Conservation (phyloP, 1,140 invertebrate genomes). For the Drosophila hydei region DNA sequence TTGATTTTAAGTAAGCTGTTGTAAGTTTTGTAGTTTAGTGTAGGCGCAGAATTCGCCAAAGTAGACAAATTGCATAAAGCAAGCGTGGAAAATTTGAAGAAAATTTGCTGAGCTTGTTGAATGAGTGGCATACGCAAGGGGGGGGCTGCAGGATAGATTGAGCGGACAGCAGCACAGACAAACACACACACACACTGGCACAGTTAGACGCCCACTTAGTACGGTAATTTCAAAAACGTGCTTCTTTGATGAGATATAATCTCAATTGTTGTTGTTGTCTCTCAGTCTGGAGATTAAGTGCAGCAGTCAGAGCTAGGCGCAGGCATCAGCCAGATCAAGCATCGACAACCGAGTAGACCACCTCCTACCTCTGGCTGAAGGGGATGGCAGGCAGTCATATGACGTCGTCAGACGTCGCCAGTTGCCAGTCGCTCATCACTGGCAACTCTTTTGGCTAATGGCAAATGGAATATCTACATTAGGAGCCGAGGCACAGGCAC, state of each 20-base stretch:
- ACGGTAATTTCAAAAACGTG: conserved; percentile 83
- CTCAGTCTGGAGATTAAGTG: conserved; percentile 73
- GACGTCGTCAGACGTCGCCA: conserved; percentile 19
- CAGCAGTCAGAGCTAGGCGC: conserved; percentile 37
- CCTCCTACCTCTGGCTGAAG: neutral
- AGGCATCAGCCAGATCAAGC: conserved; percentile 23
- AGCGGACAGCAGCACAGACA: conserved; percentile 8
- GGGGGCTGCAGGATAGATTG: neutral
- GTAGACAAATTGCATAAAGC: conserved; percentile 73
- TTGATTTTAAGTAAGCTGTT: neutral
- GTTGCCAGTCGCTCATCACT: conserved; percentile 15
- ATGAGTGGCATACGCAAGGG: neutral
- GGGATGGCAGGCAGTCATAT: neutral
- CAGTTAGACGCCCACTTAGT: conserved; percentile 83
- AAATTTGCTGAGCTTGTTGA: conserved; percentile 50
- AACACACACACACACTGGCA: conserved; percentile 46
- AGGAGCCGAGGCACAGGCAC: conserved; percentile 20
- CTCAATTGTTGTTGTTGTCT: conserved; percentile 57
- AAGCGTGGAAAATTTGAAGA: conserved; percentile 79
- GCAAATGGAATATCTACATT: conserved; percentile 76
- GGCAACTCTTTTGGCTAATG: conserved; percentile 41
- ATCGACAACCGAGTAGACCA: conserved; percentile 4
- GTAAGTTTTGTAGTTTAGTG: conserved; percentile 42
- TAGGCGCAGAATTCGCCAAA: conserved; percentile 56
- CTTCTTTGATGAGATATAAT: conserved; percentile 82